These are phyloP conservation scores for Falco rusticolus DNA, from an alignment of 2,797 vertebrate species.

Conservation along the genomic window DNA sequence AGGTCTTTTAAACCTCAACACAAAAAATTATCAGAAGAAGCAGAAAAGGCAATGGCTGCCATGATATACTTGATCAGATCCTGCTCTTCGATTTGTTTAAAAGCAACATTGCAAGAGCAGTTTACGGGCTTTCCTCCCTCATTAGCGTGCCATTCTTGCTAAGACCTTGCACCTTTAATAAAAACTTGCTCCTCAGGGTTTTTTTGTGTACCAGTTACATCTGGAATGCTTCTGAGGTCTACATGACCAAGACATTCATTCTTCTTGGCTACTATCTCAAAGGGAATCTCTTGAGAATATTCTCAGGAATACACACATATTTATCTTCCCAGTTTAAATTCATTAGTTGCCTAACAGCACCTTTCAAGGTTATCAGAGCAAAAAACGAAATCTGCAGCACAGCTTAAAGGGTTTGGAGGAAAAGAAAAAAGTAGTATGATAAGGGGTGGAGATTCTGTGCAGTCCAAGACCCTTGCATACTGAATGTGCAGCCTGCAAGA, in stretches of 20 bases:
- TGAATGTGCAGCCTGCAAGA: background rate
- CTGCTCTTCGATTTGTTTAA: background rate
- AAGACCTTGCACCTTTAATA: background rate
- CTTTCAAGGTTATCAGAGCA: background rate
- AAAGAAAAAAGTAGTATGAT: background rate
- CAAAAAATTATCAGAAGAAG: rapidly evolving
- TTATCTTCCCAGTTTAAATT: background rate
- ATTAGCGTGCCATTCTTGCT: background rate
- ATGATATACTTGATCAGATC: background rate
- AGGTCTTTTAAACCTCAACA: background rate
- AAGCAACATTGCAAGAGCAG: background rate
- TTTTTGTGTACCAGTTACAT: background rate
- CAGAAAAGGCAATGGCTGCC: background rate
- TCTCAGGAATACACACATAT: background rate
- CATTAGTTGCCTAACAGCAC: background rate
- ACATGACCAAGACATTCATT: background rate
- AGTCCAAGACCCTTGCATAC: background rate
- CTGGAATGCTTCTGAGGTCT: background rate
- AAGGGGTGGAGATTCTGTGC: background rate
- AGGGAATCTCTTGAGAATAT: background rate
- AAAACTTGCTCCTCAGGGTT: background rate
- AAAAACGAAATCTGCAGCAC: background rate
- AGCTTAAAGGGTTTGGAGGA: background rate
- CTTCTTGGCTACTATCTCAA: background rate
- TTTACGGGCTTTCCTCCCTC: background rate